Evolutionary conservation across 2,113 vertebrate species (phyloP), one percentile per base, ranked within the genome.

Genomic region (Pedetes capensis): DNA sequence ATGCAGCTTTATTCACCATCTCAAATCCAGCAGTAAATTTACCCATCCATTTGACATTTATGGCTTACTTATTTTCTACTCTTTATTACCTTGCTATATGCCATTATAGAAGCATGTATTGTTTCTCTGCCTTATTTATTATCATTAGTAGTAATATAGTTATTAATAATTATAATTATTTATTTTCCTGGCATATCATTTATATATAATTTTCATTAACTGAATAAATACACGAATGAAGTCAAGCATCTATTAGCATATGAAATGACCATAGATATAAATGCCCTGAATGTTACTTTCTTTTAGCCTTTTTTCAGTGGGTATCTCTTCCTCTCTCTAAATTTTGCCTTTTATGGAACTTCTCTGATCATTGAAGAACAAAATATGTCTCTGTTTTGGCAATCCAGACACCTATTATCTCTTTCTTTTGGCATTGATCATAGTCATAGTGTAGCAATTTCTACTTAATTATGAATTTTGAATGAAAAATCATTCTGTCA

Each of bases 401-500:
- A 89, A 93, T 11, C 6, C 4, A 1, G 18, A 16, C 18, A 76
- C 6, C 44, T 17, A n/a, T 76, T 17, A n/a, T 44, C 42, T 42
- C 8, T 39, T 2, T 89, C n/a, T 82, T 79, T 85, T 85, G 18
- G 7, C 9, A 59, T 25, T 59, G 53, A 2, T 76, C 8, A 47
- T 49, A 27, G 53, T 7, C 37, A 53, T 32, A 57, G 22, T 75
- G 5, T 44, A 75, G 37, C 44, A 47, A 83, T 87, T 87, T 87
- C 22, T 84, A 29, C 17, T 49, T 39, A 93, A 83, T 75, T 59
- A 53, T 59, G 55, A 49, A 64, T 59, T 87, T 89, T 81, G 22
- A 27, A 80, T n/a, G 20, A 81, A 2, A 2, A 82, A 49, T 27
- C 39, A 68, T n/a, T 61, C 2, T 89, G 16, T 71, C n/a, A 55